phyloP scores from a whole-genome alignment of 2,113 vertebrate genomes.

The Prinia subflava region DNA sequence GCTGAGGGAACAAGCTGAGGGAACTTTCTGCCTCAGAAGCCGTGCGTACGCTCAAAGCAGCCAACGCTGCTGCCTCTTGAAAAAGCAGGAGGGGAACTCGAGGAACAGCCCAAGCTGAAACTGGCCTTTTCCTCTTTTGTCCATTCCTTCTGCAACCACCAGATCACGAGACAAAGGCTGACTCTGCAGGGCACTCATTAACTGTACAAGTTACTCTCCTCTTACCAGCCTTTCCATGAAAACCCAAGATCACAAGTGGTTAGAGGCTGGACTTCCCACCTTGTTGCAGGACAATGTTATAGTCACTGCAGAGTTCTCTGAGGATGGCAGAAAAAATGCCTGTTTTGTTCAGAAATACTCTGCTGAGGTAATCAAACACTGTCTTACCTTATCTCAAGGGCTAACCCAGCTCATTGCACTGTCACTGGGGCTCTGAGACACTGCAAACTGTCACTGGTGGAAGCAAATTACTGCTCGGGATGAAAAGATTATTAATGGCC shows the following conservation, averaged over 20 bases:
- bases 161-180: not conserved
- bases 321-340: not conserved
- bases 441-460: not conserved
- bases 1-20: not conserved
- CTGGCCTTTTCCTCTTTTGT: not conserved
- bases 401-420: not conserved
- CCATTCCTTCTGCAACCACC: not conserved
- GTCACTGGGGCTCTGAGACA: not conserved
- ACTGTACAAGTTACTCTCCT: not conserved
- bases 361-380: not conserved
- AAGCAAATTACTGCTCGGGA: not conserved
- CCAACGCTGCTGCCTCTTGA: not conserved
- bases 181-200: not conserved
- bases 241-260: not conserved
- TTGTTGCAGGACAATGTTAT: not conserved
- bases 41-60: fast-evolving
- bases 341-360: not conserved
- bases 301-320: not conserved
- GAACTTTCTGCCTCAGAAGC: not conserved
- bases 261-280: not conserved
- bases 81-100: not conserved
- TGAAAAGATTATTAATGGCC: not conserved
- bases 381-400: not conserved
- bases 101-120: not conserved
- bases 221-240: not conserved